phyloP scores from a whole-genome alignment of 1,140 invertebrate species.

The Philotrypesis tridentata region DNA sequence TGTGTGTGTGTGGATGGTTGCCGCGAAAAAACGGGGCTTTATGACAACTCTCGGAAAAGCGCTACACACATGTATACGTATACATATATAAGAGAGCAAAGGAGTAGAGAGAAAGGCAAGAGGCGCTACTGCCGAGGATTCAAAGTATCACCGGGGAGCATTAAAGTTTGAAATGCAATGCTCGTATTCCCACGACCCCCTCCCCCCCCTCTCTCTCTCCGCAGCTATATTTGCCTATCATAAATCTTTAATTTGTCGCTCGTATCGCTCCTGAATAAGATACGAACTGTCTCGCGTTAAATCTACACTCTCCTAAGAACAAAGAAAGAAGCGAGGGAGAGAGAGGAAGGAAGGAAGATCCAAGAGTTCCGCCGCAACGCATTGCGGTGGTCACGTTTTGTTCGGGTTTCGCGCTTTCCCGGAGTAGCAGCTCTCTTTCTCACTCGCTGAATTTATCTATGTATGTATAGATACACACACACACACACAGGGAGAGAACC shows the following conservation, averaged over 20 bases:
- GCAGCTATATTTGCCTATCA: constrained; percentile 58
- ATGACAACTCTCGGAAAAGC: constrained; percentile 21
- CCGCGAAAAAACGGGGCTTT: constrained; percentile 32
- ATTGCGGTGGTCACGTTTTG: constrained; percentile 58
- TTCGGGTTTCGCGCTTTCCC: constrained; percentile 52
- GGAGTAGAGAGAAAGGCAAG: neutral
- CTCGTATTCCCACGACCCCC: constrained; percentile 36
- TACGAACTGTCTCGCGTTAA: constrained; percentile 49
- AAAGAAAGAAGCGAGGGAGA: neutral
- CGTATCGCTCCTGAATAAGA: constrained; percentile 54
- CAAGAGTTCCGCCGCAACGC: constrained; percentile 39
- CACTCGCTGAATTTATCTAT: neutral
- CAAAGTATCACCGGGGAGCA: constrained; percentile 48
- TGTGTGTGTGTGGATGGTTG: too few species aligned
- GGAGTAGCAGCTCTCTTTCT: constrained; percentile 20
- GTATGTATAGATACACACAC: neutral
- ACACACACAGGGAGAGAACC: neutral
- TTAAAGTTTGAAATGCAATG: constrained; percentile 51
- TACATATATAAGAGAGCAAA: neutral
- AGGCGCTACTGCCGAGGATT: constrained; percentile 16
- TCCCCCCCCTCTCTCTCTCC: neutral
- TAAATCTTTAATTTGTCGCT: constrained; percentile 62
- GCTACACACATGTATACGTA: neutral
- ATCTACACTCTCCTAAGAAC: constrained; percentile 18
- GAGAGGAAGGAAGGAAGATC: constrained; percentile 26